Evolutionary conservation across 92 coral and sea anemone species (phyloP), one percentile per base, ranked within the genome.

Genomic region (Galaxea fascicularis): DNA sequence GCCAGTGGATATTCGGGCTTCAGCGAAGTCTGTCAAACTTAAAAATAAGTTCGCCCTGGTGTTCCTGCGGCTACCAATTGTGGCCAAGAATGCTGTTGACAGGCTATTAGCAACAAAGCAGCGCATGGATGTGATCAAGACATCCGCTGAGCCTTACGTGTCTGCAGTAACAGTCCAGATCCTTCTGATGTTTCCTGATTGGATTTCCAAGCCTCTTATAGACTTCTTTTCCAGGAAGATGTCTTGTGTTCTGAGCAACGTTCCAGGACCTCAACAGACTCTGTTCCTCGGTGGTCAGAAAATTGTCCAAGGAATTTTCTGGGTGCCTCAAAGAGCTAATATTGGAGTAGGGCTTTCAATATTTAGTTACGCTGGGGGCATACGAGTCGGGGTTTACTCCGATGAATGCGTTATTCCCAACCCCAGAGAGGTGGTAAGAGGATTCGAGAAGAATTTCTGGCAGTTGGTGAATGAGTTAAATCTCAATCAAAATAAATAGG

Each of bases 191-290:
- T 62, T 97, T 20, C 98, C 99, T 3, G 88, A 88, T 53, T 94
- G 86, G 63, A 60, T 97, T 65, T 97, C 99, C 13, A 85, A 79
- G 59, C 86, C 93, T 25, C 57, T 97, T 71, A 77, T 97, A 1
- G 97, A 97, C 65, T 90, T 93, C 79, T 94, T 91, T 79, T 80
- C 94, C 31, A 47, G 85, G 10, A 97, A 97, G 73, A 89, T 91
- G 97, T 93, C 99, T 0, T 93, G 98, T 72, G 99, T 97, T 29
- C 73, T 97, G 31, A 94, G 98, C 58, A 97, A 97, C n/a, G 94
- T 97, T 25, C 98, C 99, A 18, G 99, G 99, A 11, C 99, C 99
- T 21, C 91, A 89, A 39, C 87, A 94, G 53, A 52, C 85, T 44
- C 85, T 97, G 31, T 86, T 88, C 44, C 86, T 94, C 35, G 99